A percentile compares a stretch with the other conserved stretches of the same genome.
These are phyloP conservation scores for Agapornis canus DNA, from an alignment of 2,797 vertebrate species.

Conservation along the genomic window DNA sequence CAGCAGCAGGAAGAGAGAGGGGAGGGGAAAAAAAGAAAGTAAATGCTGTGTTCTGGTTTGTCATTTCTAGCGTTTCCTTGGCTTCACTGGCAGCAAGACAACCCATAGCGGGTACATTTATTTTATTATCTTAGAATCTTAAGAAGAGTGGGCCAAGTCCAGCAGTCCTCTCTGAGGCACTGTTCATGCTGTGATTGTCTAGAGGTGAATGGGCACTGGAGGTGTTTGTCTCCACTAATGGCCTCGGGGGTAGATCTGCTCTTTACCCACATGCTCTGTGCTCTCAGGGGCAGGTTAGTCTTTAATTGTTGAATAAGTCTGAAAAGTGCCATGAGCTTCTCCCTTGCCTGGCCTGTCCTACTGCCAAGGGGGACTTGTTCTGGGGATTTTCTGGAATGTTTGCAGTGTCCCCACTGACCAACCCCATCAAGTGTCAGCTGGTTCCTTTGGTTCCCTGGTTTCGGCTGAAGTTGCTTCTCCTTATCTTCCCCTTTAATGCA, in stretches of 20 bases:
- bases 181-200: not conserved
- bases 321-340: not conserved
- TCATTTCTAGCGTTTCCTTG: not conserved
- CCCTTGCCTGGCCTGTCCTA: not conserved
- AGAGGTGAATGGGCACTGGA: not conserved
- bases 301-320: not conserved
- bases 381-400: not conserved
- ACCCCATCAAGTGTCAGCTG: not conserved
- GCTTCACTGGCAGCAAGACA: not conserved
- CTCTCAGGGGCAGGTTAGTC: not conserved
- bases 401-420: not conserved
- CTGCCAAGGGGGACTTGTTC: not conserved
- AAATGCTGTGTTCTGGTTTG: not conserved
- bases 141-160: not conserved
- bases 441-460: not conserved
- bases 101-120: not conserved
- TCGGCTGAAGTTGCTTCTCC: not conserved
- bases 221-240: not conserved
- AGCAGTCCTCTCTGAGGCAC: not conserved
- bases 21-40: constrained; percentile 2
- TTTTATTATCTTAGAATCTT: not conserved
- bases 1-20: constrained; percentile 24
- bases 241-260: not conserved
- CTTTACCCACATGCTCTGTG: not conserved
- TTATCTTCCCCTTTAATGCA: not conserved